These are phyloP conservation scores for Dryocosmus kuriphilus DNA, from an alignment of 2,888 invertebrate genomes.

Conservation along the genomic window DNA sequence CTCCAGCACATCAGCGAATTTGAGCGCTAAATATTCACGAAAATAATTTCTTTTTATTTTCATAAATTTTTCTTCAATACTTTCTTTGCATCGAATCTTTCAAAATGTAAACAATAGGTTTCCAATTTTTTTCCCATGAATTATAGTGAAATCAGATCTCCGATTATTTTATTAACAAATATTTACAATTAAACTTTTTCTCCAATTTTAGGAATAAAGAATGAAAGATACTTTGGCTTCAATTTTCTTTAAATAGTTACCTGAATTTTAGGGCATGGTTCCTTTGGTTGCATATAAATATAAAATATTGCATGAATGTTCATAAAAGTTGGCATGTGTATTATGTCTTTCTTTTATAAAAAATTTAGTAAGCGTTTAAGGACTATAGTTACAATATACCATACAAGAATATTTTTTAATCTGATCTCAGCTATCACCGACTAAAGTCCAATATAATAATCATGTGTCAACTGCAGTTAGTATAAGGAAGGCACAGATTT, in stretches of 20 bases:
- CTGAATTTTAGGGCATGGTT: neutral
- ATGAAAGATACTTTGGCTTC: too few relatives aligned
- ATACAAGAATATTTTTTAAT: neutral
- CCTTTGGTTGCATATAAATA: neutral
- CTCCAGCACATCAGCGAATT: conserved; percentile 88
- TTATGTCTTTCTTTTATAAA: neutral
- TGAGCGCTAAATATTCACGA: conserved; percentile 79
- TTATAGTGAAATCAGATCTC: too few relatives aligned
- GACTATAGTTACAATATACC: too few relatives aligned
- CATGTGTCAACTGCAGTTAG: neutral
- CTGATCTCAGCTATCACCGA: neutral
- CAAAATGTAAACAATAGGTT: too few relatives aligned
- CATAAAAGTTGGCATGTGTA: neutral
- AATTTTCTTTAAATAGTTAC: neutral
- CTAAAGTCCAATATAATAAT: neutral
- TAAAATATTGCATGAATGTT: neutral
- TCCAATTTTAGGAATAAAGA: too few relatives aligned
- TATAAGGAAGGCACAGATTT: neutral
- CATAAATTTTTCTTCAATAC: too few relatives aligned
- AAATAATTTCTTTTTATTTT: neutral
- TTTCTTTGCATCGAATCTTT: too few relatives aligned
- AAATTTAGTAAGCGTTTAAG: too few relatives aligned
- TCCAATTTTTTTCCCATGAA: too few relatives aligned
- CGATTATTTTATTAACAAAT: too few relatives aligned
- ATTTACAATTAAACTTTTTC: too few relatives aligned